A percentile compares a stretch with the other conserved stretches of the same genome.
Evolutionary conservation across 1,140 invertebrate species (phyloP).

Genomic region (Sycophaga agraensis): DNA sequence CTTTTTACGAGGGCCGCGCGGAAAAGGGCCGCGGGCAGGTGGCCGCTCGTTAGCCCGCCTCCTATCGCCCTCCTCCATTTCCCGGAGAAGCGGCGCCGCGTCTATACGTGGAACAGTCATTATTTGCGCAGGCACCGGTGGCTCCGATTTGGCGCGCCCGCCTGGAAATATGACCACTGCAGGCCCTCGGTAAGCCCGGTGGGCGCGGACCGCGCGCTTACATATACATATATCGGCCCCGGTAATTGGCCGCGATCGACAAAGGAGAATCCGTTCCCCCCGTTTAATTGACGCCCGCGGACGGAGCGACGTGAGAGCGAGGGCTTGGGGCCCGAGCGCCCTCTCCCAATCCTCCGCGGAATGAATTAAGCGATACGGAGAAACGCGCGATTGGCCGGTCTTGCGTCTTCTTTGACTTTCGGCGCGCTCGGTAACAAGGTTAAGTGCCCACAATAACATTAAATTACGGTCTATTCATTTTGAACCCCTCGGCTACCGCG

Average conservation of each 20-base stretch:
- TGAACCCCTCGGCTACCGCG: background rate
- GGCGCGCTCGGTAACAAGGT: background rate
- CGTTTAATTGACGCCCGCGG: slow-evolving; percentile 24
- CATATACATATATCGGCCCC: background rate
- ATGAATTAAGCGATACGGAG: slow-evolving; percentile 23
- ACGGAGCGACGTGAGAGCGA: slow-evolving; percentile 7
- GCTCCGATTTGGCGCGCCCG: too few species aligned
- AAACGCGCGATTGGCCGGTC: background rate
- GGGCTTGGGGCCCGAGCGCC: background rate
- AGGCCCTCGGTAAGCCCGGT: too few species aligned
- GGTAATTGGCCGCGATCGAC: slow-evolving; percentile 25
- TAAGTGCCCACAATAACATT: slow-evolving; percentile 17
- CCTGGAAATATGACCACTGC: too few species aligned
- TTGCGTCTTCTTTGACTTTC: background rate
- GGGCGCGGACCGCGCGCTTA: slow-evolving; percentile 13
- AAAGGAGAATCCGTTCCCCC: slow-evolving; percentile 11
- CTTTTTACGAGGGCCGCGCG: too few species aligned
- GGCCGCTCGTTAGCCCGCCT: background rate
- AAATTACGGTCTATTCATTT: slow-evolving; percentile 25
- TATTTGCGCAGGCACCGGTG: too few species aligned
- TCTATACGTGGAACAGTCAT: too few species aligned
- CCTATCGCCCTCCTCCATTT: background rate
- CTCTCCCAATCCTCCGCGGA: background rate
- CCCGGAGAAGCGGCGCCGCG: too few species aligned
- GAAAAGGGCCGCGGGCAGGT: too few species aligned